These are phyloP conservation scores for Pristionchus arcanus DNA, from an alignment of 2,888 invertebrate genomes.

Conservation along the genomic window DNA sequence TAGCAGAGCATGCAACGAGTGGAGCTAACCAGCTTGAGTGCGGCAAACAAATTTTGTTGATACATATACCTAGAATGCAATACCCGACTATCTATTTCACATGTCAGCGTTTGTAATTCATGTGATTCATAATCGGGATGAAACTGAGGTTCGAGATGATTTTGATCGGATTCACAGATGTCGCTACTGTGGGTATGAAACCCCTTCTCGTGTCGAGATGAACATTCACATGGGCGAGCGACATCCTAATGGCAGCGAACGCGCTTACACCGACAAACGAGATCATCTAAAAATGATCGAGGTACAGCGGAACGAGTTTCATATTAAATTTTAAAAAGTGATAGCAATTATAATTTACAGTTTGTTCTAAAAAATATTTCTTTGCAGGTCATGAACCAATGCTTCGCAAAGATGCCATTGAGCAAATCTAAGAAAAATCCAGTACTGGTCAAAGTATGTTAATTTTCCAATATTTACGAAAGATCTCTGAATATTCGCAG, in stretches of 20 bases:
- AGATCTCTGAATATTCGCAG: neutral
- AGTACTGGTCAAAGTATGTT: neutral
- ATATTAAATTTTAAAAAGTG: neutral
- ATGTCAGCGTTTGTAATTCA: neutral
- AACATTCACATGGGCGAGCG: slow-evolving; percentile 65
- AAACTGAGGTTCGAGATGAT: neutral
- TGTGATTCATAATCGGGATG: neutral
- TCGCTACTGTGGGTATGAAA: slow-evolving; percentile 64
- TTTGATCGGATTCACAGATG: slow-evolving; percentile 59
- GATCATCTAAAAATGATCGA: slow-evolving; percentile 54
- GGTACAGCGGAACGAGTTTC: neutral
- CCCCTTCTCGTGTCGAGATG: slow-evolving; percentile 61
- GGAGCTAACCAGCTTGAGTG: slow-evolving; percentile 16
- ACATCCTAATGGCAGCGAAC: slow-evolving; percentile 63
- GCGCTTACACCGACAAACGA: slow-evolving; percentile 62
- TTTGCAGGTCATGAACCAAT: slow-evolving; percentile 32
- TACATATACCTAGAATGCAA: neutral
- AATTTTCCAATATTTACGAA: neutral
- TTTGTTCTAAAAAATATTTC: neutral
- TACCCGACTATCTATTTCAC: neutral
- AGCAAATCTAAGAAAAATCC: slow-evolving; percentile 14
- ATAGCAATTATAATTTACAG: neutral
- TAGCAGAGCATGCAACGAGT: slow-evolving; percentile 62
- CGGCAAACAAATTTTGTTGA: neutral
- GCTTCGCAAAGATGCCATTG: neutral